Conservation (phyloP, 2,113 vertebrate genomes). For the Strix aluco region DNA sequence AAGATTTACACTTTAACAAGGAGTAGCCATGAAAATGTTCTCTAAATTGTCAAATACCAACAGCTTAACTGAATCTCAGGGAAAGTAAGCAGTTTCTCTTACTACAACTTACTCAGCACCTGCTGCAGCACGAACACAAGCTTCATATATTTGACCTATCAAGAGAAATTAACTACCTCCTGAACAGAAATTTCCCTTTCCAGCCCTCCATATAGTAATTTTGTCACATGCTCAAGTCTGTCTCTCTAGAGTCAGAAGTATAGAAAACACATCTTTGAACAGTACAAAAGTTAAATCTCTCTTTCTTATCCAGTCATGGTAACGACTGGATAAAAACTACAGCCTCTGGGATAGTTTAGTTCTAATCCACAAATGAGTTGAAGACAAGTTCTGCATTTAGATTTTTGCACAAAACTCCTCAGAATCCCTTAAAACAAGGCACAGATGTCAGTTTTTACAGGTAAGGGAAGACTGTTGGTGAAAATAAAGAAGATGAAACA, state of each 20-base stretch:
- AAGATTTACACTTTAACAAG: background rate
- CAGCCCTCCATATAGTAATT: background rate
- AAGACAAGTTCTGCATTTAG: background rate
- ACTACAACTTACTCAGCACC: background rate
- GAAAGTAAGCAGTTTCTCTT: background rate
- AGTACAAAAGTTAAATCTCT: background rate
- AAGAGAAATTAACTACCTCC: background rate
- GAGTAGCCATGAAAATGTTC: background rate
- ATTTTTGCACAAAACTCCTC: background rate
- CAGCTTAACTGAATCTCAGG: background rate
- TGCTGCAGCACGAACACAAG: background rate
- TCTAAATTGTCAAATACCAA: background rate
- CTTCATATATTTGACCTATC: background rate
- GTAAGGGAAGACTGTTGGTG: background rate
- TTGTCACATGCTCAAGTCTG: background rate
- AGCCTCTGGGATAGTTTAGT: background rate
- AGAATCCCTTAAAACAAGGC: background rate
- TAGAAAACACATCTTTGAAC: background rate
- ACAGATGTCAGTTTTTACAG: background rate
- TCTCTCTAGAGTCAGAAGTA: background rate
- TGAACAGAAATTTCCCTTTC: background rate
- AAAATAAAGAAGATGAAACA: background rate
- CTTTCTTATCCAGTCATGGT: background rate
- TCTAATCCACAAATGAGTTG: background rate
- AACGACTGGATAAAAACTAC: background rate